Percentiles rank a stretch among this genome's conserved stretches.
Conservation (phyloP, 2,888 invertebrate genomes). For the Acronicta leporina region DNA sequence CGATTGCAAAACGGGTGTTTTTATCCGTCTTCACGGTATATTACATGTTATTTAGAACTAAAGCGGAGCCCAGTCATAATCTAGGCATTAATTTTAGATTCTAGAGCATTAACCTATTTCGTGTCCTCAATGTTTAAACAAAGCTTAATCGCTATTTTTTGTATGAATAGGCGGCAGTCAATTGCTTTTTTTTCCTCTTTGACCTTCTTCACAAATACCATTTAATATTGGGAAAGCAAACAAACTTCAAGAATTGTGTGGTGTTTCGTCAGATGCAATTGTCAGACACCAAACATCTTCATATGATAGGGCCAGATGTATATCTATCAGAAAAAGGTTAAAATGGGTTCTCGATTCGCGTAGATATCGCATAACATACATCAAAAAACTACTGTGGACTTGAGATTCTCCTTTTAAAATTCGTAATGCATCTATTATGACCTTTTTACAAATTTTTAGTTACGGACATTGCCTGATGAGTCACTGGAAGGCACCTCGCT, state of each 20-base stretch:
- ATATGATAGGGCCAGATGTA: too few relatives aligned
- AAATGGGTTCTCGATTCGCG: too few relatives aligned
- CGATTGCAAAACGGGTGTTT: constrained; percentile 27
- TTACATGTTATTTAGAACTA: constrained; percentile 16
- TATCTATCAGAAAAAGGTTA: too few relatives aligned
- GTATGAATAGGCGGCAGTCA: neutral
- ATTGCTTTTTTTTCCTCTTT: neutral
- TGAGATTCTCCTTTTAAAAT: too few relatives aligned
- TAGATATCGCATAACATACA: too few relatives aligned
- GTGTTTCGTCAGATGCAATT: too few relatives aligned
- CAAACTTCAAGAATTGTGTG: too few relatives aligned
- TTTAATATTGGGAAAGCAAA: too few relatives aligned
- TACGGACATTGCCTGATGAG: neutral
- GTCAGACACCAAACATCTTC: too few relatives aligned
- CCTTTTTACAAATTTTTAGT: neutral
- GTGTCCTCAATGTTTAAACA: constrained; percentile 12
- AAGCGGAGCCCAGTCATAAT: constrained; percentile 6
- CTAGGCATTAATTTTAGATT: constrained; percentile 14
- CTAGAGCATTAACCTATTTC: constrained; percentile 33
- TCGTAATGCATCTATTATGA: too few relatives aligned
- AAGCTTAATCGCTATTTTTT: constrained; percentile 19
- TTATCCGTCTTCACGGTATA: constrained; percentile 22
- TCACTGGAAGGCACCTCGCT: neutral
- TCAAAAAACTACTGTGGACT: too few relatives aligned
- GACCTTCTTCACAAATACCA: too few relatives aligned